A percentile compares a stretch with the other conserved stretches of the same genome.
Conservation (phyloP, 2,113 vertebrate species). For the Mugil cephalus region DNA sequence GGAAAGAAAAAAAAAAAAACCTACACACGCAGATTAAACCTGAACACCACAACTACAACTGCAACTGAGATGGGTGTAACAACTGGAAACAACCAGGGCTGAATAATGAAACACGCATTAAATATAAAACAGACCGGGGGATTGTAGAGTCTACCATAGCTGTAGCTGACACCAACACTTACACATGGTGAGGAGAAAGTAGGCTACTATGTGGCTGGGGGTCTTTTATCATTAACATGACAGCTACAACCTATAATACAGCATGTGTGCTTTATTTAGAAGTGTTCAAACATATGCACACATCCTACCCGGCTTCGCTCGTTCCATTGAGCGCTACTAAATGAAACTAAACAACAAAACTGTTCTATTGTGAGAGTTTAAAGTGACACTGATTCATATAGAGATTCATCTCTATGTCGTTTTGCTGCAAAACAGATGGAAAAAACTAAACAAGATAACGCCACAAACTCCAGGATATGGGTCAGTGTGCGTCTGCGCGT, state of each 20-base stretch:
- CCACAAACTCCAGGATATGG: constrained; percentile 34
- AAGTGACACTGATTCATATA: no score
- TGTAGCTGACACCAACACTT: constrained; percentile 62
- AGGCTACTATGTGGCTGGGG: constrained; percentile 52
- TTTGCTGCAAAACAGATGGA: background rate
- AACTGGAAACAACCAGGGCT: constrained; percentile 62
- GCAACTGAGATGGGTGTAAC: constrained; percentile 50
- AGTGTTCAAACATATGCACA: background rate
- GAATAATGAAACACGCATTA: constrained; percentile 77
- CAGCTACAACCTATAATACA: constrained; percentile 38
- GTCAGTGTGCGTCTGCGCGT: constrained; percentile 27
- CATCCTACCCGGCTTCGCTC: constrained; percentile 18
- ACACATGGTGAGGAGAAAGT: constrained; percentile 49
- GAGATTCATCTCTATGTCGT: no score
- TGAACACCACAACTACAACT: constrained; percentile 19
- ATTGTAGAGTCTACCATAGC: constrained; percentile 40
- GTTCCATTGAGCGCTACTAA: background rate
- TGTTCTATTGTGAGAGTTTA: background rate
- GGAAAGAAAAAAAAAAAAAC: constrained; percentile 2
- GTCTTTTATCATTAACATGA: constrained; percentile 55
- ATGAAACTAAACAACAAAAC: background rate
- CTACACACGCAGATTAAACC: background rate
- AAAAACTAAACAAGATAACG: background rate
- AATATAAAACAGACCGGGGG: constrained; percentile 69
- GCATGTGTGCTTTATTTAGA: constrained; percentile 38